Base-by-base conservation (phyloP, 2,113 vertebrate species). In the Oncorhynchus clarkii region DNA sequence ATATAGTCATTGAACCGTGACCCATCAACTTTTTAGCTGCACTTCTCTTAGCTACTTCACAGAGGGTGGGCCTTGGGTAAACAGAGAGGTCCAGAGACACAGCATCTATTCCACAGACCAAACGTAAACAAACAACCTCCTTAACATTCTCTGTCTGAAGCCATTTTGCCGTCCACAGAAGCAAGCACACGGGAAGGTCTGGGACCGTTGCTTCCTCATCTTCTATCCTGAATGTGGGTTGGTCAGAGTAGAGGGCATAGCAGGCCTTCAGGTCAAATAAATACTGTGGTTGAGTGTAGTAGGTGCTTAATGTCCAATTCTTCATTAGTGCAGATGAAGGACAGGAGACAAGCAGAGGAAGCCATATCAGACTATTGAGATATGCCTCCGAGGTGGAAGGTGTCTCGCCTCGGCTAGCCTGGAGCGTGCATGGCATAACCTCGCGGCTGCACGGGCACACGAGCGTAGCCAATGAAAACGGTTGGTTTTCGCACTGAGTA, bases 401-500 rank as follows among this genome's bases (percentile, higher is more conserved):
- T 0, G 27, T 45, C 80, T 75, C 72, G 80, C 75, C 72, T 71
- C 64, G 73, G 74, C 71, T 83, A 72, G 48, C 49, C 69, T 64
- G 72, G 67, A 80, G 77, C 22, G 54, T 79, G 79, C 27, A 64
- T 79, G 49, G 78, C 72, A 54, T 81, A 77, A 86, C 76, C 39
- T 65, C 74, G 64, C 69, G 82, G 67, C 59, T 22, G 59, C 67
- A 69, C 66, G 12, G 26, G 54, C 60, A 81, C 74, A 69, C 73
- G 54, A 64, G 18, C 11, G 68, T 48, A 76, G 75, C 79, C 82
- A 77, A 78, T 29, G 79, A 77, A 73, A 88, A 80, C 39, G 73
- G 71, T 62, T 70, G 65, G 34, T 82, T 88, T 84, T 85, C 62
- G 68, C 22, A 24, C 22, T 24, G 73, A 80, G 82, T 75, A 84